Percentiles rank a stretch among this genome's conserved stretches.
These are phyloP conservation scores for Ephialtes manifestator DNA, from an alignment of 2,888 invertebrate genomes.

Conservation along the genomic window DNA sequence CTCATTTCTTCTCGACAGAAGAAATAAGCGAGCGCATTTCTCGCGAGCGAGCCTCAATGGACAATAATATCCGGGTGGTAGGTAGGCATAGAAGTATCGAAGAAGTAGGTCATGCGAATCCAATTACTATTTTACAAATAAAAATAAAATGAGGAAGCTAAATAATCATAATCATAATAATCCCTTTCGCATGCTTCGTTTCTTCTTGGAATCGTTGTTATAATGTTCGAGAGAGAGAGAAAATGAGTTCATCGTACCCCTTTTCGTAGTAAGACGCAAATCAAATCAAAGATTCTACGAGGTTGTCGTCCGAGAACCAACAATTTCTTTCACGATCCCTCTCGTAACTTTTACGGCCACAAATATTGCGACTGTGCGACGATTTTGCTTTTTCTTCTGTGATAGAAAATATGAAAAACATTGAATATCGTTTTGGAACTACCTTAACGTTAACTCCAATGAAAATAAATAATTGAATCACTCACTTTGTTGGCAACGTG, in stretches of 20 bases:
- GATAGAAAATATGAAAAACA: not conserved
- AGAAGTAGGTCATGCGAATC: conserved; percentile 67
- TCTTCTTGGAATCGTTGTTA: conserved; percentile 15
- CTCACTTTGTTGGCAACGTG: no score
- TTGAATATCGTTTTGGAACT: no score
- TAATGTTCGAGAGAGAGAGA: not conserved
- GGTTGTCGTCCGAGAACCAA: not conserved
- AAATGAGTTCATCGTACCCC: conserved; percentile 1
- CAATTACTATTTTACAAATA: conserved; percentile 53
- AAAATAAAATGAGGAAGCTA: not conserved
- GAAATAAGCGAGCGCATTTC: conserved; percentile 36
- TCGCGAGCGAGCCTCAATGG: conserved; percentile 40
- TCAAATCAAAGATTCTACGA: conserved; percentile 1
- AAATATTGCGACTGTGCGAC: not conserved
- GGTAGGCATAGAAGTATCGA: conserved; percentile 40
- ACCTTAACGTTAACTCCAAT: no score
- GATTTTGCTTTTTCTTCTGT: not conserved
- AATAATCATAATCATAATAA: not conserved
- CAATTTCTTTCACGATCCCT: not conserved
- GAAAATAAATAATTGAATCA: no score
- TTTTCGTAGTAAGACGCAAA: not conserved
- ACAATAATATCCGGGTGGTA: conserved; percentile 62
- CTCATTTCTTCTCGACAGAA: conserved; percentile 40
- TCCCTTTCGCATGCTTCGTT: not conserved
- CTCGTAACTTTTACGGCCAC: not conserved